Base-by-base conservation (phyloP, 2,888 invertebrate genomes). In the Eupithecia dodoneata region DNA sequence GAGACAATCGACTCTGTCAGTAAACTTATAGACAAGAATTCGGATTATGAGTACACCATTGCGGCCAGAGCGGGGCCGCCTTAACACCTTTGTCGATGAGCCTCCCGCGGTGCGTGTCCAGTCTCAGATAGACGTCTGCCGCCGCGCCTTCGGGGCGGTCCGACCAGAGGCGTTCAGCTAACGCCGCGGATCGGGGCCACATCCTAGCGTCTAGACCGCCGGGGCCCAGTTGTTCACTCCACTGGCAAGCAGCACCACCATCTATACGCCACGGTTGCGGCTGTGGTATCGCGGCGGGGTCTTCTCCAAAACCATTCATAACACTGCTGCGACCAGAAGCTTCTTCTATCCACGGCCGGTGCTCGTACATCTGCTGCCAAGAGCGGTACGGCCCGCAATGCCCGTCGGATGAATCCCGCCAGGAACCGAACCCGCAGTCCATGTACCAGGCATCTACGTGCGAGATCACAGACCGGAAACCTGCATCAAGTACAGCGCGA, bases 371-470 rank as follows among this genome's bases (percentile, higher is more conserved):
- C 80, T 97, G 97, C 90, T 98, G 98, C 98, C 98, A 98, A 72
- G 97, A 97, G 78, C 97, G 96, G 91, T 98, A 98, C 10, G 98
- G 98, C 41, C 98, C 97, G 89, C 98, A 98, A 84, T 98, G 97
- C 1, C 97, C 98, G 83, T 97, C 97, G 2, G 97, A 97, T 47
- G 96, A 96, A 87, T 97, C 97, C 44, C 98, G 95, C 98, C 98
- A 98, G 81, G 97, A 97, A 0, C 98, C 98, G 89, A 97, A 98
- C 1, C 98, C 98, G 88, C 98, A 98, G 90, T 98, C 98, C 82
- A 98, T 95, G 91, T 98, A 98, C 97, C 98, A 98, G 5, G 98
- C 97, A 89, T 98, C 98, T 75, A 98, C 98, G 91, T 98, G 98
- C 18, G 98, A 98, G 76, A 98, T 92, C 76, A 98, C 97, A 73